A percentile compares a stretch with the other conserved stretches of the same genome.
phyloP scores from a whole-genome alignment of 2,113 vertebrate genomes.

The Anguilla rostrata region DNA sequence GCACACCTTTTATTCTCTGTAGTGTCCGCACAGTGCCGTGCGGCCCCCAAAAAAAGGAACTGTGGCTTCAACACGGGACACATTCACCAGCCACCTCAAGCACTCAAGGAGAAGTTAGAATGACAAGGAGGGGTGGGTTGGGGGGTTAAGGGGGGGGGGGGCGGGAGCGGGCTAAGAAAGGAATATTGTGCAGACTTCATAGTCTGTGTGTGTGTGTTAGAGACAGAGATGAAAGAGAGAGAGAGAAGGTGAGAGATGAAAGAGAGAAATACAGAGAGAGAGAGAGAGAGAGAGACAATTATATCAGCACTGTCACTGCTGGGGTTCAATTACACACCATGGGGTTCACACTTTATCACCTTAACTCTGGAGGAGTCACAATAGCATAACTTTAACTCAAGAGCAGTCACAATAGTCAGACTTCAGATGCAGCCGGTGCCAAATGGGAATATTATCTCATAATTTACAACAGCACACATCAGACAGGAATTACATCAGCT shows the following conservation, averaged over 20 bases:
- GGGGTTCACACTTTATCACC: too few species aligned
- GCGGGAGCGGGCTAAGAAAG: too few species aligned
- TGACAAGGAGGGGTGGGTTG: neutral
- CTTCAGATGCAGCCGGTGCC: neutral
- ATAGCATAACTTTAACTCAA: neutral
- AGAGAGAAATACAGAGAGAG: too few species aligned
- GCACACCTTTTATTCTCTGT: slow-evolving; percentile 29
- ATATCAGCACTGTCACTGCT: too few species aligned
- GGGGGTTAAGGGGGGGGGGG: too few species aligned
- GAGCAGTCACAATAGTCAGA: neutral
- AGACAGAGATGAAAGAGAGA: too few species aligned
- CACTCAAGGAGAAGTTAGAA: neutral
- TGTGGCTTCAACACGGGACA: neutral
- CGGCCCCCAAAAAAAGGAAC: neutral
- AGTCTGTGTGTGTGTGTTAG: too few species aligned
- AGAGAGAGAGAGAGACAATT: too few species aligned
- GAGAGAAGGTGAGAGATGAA: too few species aligned
- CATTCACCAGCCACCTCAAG: neutral
- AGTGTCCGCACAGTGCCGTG: neutral
- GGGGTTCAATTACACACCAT: too few species aligned
- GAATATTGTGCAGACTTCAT: too few species aligned
- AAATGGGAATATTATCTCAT: neutral
- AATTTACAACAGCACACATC: neutral
- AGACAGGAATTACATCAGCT: neutral
- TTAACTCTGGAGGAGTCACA: too few species aligned